Evolutionary conservation across 2,888 invertebrate species (phyloP).

Genomic region (Arrhopalites spinosus): DNA sequence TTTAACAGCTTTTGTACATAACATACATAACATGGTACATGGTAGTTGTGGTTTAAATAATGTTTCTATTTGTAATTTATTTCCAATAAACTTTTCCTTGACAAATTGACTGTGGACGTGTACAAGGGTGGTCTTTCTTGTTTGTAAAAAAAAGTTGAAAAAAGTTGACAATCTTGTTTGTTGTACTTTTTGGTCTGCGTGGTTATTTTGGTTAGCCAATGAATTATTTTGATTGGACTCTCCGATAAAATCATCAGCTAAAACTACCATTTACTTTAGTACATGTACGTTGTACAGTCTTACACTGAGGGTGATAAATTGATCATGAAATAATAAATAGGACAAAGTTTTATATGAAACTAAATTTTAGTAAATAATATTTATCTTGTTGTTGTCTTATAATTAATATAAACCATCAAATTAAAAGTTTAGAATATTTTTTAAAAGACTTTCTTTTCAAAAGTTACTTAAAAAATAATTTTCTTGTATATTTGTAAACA

Average conservation of each 20-base stretch:
- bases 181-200: neutral
- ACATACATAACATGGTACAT: neutral
- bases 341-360: neutral
- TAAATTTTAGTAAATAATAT: neutral
- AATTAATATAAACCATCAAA: neutral
- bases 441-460: neutral
- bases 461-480: neutral
- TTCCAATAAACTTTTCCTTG: constrained; percentile 26
- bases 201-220: neutral
- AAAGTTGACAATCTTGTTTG: neutral
- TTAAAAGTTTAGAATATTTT: neutral
- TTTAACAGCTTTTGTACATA: constrained; percentile 6
- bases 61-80: constrained; percentile 23
- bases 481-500: neutral
- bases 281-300: neutral
- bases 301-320: constrained; percentile 27
- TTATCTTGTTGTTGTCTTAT: neutral
- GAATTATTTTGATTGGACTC: constrained; percentile 27
- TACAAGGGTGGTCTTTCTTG: constrained; percentile 12
- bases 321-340: constrained; percentile 20
- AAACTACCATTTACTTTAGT: neutral
- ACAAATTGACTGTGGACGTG: constrained; percentile 22
- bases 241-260: constrained; percentile 11
- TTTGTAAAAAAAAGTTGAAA: neutral
- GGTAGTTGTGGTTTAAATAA: too few species aligned